Evolutionary conservation across 1,140 invertebrate species (phyloP).

Genomic region (Telenomus remus): DNA sequence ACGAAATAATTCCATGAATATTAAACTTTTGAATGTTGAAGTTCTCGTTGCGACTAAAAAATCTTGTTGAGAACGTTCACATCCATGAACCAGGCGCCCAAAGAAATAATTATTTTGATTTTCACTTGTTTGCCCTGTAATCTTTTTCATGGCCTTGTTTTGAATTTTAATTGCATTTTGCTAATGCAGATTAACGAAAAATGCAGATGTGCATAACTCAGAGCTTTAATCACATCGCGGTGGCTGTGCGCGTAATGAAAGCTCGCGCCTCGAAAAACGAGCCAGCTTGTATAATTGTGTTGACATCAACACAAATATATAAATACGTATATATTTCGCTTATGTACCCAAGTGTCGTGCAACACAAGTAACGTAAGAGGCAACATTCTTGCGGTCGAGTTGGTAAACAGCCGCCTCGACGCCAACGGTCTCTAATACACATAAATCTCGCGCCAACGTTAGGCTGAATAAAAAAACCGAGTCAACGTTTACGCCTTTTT

Average conservation of each 20-base stretch:
- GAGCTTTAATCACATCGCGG: constrained; percentile 70
- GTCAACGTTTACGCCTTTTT: constrained; percentile 39
- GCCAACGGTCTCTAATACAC: constrained; percentile 42
- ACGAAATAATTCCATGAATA: constrained; percentile 4
- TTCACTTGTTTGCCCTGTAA: neutral
- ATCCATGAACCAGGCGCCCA: too few relatives aligned
- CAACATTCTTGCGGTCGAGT: constrained; percentile 70
- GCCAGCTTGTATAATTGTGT: constrained; percentile 49
- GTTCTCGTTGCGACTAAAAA: too few relatives aligned
- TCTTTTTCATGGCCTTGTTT: neutral
- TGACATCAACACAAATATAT: constrained; percentile 40
- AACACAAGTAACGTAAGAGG: constrained; percentile 56
- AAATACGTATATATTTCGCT: constrained; percentile 40
- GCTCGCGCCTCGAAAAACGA: constrained; percentile 68
- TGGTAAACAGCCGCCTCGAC: constrained; percentile 63
- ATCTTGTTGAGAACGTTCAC: too few relatives aligned
- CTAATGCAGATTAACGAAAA: constrained; percentile 61
- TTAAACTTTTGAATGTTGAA: too few relatives aligned
- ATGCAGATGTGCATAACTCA: constrained; percentile 70
- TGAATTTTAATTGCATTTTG: constrained; percentile 33
- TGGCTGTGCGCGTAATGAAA: constrained; percentile 68
- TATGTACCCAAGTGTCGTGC: constrained; percentile 25
- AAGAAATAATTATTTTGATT: neutral
- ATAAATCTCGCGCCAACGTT: constrained; percentile 67
- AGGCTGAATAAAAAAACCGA: constrained; percentile 67